Evolutionary conservation across 2,888 invertebrate genomes (phyloP).

Genomic region (Sericinus montela): DNA sequence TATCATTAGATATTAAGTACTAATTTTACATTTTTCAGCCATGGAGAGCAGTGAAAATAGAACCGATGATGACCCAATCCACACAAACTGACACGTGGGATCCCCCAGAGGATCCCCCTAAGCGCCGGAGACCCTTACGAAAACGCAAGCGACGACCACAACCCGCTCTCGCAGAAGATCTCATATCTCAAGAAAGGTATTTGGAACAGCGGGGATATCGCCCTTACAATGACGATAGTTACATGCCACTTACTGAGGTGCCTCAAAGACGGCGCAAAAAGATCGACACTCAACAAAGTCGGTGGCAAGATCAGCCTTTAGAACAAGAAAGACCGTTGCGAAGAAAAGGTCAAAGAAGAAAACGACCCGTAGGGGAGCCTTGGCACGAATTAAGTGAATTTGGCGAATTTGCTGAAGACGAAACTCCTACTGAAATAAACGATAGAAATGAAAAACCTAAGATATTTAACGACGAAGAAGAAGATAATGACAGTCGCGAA

Average conservation of each 20-base stretch:
- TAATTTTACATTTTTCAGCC: slow-evolving; percentile 55
- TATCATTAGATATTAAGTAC: background rate
- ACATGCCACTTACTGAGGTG: slow-evolving; percentile 36
- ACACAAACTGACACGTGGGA: slow-evolving; percentile 47
- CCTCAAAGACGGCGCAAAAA: slow-evolving; percentile 54
- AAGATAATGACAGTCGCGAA: slow-evolving; percentile 12
- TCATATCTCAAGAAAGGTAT: slow-evolving; percentile 36
- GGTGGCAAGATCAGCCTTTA: slow-evolving; percentile 58
- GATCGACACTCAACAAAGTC: slow-evolving; percentile 43
- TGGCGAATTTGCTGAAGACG: slow-evolving; percentile 27
- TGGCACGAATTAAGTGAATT: slow-evolving; percentile 50
- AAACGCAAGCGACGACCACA: slow-evolving; percentile 83
- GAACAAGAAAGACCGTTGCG: slow-evolving; percentile 46
- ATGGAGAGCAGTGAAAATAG: slow-evolving; percentile 69
- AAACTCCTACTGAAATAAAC: slow-evolving; percentile 23
- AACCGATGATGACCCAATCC: slow-evolving; percentile 37
- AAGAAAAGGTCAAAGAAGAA: slow-evolving; percentile 52
- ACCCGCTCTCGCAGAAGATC: slow-evolving; percentile 29
- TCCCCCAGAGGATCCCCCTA: slow-evolving; percentile 49
- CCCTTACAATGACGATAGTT: slow-evolving; percentile 37
- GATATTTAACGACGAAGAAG: slow-evolving; percentile 13
- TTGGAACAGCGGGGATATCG: slow-evolving; percentile 30
- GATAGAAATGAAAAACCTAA: slow-evolving; percentile 17
- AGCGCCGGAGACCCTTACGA: slow-evolving; percentile 67
- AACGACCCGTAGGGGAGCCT: slow-evolving; percentile 35